Evolutionary conservation across 2,797 vertebrate genomes (phyloP).

Genomic region (Apogon hyalosoma): DNA sequence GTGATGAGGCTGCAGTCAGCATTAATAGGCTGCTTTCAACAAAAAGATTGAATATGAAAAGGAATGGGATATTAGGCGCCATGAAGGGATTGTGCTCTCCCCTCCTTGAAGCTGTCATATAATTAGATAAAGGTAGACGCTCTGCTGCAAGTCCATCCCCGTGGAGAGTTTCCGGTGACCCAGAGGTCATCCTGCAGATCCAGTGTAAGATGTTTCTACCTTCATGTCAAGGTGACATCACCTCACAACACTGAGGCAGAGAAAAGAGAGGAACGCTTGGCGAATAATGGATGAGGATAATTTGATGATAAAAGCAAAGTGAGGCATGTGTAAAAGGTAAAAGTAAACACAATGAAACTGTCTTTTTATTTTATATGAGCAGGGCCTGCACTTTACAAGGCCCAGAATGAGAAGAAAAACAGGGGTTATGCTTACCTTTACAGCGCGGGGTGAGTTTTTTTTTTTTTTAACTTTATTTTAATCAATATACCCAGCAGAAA

Average conservation of each 20-base stretch:
- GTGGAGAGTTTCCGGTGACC: slow-evolving; percentile 61
- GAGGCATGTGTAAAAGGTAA: slow-evolving; percentile 34
- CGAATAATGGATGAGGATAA: slow-evolving; percentile 49
- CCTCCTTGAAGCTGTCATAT: slow-evolving; percentile 77
- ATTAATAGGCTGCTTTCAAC: slow-evolving; percentile 79
- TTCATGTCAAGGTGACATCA: slow-evolving; percentile 76
- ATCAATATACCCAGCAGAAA: slow-evolving; percentile 28
- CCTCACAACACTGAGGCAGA: slow-evolving; percentile 49
- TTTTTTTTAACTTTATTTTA: slow-evolving; percentile 2
- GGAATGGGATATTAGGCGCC: slow-evolving; percentile 77
- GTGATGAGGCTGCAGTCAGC: slow-evolving; percentile 62
- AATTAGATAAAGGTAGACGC: slow-evolving; percentile 80
- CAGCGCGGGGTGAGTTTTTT: not conserved
- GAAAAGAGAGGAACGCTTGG: slow-evolving; percentile 11
- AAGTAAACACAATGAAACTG: slow-evolving; percentile 28
- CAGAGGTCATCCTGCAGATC: slow-evolving; percentile 55
- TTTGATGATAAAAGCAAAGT: slow-evolving; percentile 37
- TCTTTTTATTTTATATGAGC: not conserved
- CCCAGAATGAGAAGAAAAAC: slow-evolving; percentile 21
- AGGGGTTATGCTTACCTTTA: slow-evolving; percentile 8
- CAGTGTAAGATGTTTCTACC: slow-evolving; percentile 52
- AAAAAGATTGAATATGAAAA: slow-evolving; percentile 80
- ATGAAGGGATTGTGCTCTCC: slow-evolving; percentile 58
- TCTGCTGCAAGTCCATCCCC: slow-evolving; percentile 57
- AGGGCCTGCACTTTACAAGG: slow-evolving; percentile 5